Conservation (phyloP, 2,797 vertebrate species). For the Enteromius fasciolatus region DNA sequence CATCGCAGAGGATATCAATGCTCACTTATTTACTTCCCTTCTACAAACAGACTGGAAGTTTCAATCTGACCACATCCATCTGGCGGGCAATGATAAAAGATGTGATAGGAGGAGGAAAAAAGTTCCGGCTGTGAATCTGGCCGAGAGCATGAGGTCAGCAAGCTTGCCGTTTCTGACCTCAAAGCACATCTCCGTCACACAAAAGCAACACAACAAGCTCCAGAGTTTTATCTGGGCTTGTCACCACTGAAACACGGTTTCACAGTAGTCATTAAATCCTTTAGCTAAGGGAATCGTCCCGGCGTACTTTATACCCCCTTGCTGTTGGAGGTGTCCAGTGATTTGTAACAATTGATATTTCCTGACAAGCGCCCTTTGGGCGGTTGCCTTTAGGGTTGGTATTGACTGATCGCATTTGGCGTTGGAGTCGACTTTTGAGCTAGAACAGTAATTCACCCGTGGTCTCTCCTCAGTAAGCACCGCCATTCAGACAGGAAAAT, state of each 20-base stretch:
- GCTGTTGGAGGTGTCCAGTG: slow-evolving; percentile 24
- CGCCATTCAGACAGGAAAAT: slow-evolving; percentile 31
- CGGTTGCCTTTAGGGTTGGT: slow-evolving; percentile 36
- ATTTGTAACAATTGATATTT: slow-evolving; percentile 47
- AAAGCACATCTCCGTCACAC: not conserved
- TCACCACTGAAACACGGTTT: slow-evolving; percentile 28
- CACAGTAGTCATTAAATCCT: slow-evolving; percentile 44
- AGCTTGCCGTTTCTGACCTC: not conserved
- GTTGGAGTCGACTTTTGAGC: slow-evolving; percentile 29
- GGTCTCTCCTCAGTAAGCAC: slow-evolving; percentile 16
- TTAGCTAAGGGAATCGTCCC: slow-evolving; percentile 19
- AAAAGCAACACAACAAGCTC: slow-evolving; percentile 19
- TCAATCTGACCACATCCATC: slow-evolving; percentile 45
- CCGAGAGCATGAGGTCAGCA: not conserved
- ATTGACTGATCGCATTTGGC: slow-evolving; percentile 44
- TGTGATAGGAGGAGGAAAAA: slow-evolving; percentile 14
- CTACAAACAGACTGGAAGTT: slow-evolving; percentile 36
- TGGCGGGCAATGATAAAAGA: slow-evolving; percentile 25
- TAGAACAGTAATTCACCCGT: slow-evolving; percentile 20
- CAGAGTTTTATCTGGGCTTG: slow-evolving; percentile 24
- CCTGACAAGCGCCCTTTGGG: slow-evolving; percentile 43
- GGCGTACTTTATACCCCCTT: slow-evolving; percentile 7
- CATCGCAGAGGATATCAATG: slow-evolving; percentile 34
- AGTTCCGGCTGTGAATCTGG: not conserved
- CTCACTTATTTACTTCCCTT: slow-evolving; percentile 41